Percentiles rank a stretch among this genome's conserved stretches.
phyloP scores from a whole-genome alignment of 1,140 invertebrate species.

The Phocides pigmalion region DNA sequence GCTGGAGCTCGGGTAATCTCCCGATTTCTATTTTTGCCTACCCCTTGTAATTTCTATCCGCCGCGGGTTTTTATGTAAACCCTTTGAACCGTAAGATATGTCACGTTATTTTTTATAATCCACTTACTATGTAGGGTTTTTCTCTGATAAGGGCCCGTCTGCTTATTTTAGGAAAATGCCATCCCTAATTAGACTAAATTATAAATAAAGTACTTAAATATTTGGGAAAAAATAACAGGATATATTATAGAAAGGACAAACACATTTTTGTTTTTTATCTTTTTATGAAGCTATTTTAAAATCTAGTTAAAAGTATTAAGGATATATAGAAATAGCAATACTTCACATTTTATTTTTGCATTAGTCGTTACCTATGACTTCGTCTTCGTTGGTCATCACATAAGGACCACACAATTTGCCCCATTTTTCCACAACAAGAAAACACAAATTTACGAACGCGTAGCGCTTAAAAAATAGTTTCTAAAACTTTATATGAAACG shows the following conservation, averaged over 20 bases:
- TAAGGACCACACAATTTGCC: too few species aligned
- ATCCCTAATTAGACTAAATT: background rate
- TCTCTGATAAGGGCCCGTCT: background rate
- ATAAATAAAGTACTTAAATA: background rate
- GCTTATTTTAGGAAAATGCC: background rate
- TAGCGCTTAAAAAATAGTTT: too few species aligned
- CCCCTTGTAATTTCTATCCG: constrained; percentile 11
- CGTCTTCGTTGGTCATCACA: too few species aligned
- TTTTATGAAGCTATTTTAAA: too few species aligned
- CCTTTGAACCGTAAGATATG: constrained; percentile 1
- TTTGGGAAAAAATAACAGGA: background rate
- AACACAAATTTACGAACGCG: too few species aligned
- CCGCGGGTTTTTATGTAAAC: constrained; percentile 6
- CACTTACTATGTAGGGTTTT: constrained; percentile 2
- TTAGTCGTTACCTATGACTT: too few species aligned
- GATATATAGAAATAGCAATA: too few species aligned
- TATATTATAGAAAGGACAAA: background rate
- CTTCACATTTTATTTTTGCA: too few species aligned
- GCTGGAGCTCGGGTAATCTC: background rate
- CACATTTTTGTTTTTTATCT: background rate
- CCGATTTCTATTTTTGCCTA: background rate
- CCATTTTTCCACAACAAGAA: too few species aligned
- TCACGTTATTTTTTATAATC: constrained; percentile 18
- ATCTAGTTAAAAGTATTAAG: too few species aligned
- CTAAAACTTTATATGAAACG: too few species aligned